A percentile compares a stretch with the other conserved stretches of the same genome.
These are phyloP conservation scores for Megathymus violae DNA, from an alignment of 1,140 invertebrate species.

Conservation along the genomic window DNA sequence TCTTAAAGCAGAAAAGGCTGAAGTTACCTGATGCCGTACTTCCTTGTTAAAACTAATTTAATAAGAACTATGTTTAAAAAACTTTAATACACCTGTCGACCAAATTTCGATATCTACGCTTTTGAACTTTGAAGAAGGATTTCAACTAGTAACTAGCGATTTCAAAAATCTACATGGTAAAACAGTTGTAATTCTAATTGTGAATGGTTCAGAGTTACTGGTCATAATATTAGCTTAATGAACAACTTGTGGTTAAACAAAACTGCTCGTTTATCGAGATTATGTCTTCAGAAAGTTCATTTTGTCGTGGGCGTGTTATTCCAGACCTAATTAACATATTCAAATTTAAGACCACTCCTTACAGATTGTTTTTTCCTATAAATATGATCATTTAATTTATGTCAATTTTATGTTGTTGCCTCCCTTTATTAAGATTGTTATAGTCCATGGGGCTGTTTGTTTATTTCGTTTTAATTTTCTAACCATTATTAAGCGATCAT, in stretches of 20 bases:
- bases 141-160: neutral
- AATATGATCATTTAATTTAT: constrained; percentile 44
- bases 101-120: neutral
- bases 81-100: neutral
- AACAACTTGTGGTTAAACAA: too few species aligned
- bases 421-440: constrained; percentile 17
- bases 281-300: constrained; percentile 8
- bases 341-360: constrained; percentile 45
- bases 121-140: neutral
- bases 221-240: too few species aligned
- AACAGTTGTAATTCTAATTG: too few species aligned
- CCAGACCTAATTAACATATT: constrained; percentile 43
- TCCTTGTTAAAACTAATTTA: neutral
- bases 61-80: neutral
- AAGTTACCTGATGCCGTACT: too few species aligned
- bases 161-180: too few species aligned
- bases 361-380: constrained; percentile 43
- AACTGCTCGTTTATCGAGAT: neutral
- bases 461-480: constrained; percentile 1
- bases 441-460: constrained; percentile 5
- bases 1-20: too few species aligned
- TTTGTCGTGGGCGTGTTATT: constrained; percentile 42
- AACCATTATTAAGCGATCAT: neutral
- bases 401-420: constrained; percentile 37
- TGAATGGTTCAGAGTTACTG: too few species aligned